Percentiles rank a stretch among this genome's conserved stretches.
Conservation (phyloP, 2,113 vertebrate species). For the Gopherus flavomarginatus region DNA sequence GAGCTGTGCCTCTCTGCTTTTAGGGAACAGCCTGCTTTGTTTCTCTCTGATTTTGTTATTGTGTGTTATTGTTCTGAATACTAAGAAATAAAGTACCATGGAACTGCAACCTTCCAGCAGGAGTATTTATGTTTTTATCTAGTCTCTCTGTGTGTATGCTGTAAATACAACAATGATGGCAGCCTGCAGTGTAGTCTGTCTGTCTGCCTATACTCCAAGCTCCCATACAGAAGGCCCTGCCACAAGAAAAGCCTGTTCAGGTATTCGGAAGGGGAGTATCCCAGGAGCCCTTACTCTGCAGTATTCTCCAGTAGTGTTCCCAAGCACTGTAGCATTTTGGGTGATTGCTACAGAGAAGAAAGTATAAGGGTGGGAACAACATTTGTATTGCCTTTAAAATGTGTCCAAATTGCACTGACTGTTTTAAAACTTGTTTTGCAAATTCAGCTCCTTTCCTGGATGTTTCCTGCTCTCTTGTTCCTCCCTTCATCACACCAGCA, state of each 20-base stretch:
- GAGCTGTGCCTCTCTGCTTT: neutral
- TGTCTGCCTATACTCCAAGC: neutral
- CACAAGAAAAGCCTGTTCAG: neutral
- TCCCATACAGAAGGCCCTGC: no score
- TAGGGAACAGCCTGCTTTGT: neutral
- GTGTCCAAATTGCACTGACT: neutral
- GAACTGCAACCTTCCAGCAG: neutral
- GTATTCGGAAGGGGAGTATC: neutral
- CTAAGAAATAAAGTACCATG: neutral
- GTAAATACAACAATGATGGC: neutral
- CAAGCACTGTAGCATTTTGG: neutral
- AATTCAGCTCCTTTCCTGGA: neutral
- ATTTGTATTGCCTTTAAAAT: neutral
- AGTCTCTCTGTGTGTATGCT: neutral
- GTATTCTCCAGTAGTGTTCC: fast-evolving
- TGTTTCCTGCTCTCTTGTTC: neutral
- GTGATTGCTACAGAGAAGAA: neutral
- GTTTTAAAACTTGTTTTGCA: neutral
- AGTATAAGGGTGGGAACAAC: neutral
- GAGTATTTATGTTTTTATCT: neutral
- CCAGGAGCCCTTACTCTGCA: neutral
- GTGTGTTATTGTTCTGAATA: neutral
- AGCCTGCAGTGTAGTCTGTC: neutral
- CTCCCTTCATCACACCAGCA: neutral
- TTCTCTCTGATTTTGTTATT: neutral